phyloP scores from a whole-genome alignment of 1,140 invertebrate species.

The Diabrotica virgifera region DNA sequence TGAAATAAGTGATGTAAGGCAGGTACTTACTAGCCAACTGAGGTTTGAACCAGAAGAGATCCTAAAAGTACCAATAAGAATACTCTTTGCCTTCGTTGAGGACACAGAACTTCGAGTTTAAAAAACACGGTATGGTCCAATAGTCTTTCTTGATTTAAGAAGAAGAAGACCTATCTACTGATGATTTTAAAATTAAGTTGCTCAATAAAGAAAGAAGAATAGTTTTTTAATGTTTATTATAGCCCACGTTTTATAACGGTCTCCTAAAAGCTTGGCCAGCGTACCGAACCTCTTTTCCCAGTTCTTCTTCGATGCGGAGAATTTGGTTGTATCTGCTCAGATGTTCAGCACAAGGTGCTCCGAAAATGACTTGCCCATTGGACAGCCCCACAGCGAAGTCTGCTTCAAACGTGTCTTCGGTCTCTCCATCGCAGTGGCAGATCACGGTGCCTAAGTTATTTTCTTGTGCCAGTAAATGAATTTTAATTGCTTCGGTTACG shows the following conservation, averaged over 20 bases:
- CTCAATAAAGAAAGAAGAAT: too few relatives aligned
- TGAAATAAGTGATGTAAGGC: too few relatives aligned
- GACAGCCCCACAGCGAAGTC: constrained; percentile 96
- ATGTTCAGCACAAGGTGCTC: constrained; percentile 97
- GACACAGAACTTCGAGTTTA: too few relatives aligned
- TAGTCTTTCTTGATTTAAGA: too few relatives aligned
- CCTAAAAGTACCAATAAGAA: too few relatives aligned
- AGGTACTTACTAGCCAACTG: too few relatives aligned
- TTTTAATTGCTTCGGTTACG: constrained; percentile 95
- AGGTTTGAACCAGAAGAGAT: too few relatives aligned
- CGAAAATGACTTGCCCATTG: constrained; percentile 98
- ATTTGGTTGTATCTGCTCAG: constrained; percentile 99
- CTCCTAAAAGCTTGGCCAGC: constrained; percentile 95
- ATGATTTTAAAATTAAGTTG: too few relatives aligned
- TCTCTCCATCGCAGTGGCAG: constrained; percentile 96
- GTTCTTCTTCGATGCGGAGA: constrained; percentile 96
- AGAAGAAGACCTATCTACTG: too few relatives aligned
- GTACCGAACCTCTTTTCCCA: constrained; percentile 87
- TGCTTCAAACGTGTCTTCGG: constrained; percentile 98
- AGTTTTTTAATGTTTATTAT: too few relatives aligned
- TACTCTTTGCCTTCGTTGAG: too few relatives aligned
- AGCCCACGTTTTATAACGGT: constrained; percentile 44
- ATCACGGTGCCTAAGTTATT: constrained; percentile 99
- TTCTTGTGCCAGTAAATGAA: constrained; percentile 88
- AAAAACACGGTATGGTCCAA: too few relatives aligned